Evolutionary conservation across 2,888 invertebrate species (phyloP), one percentile per base, ranked within the genome.

Genomic region (Drosophila birchii): DNA sequence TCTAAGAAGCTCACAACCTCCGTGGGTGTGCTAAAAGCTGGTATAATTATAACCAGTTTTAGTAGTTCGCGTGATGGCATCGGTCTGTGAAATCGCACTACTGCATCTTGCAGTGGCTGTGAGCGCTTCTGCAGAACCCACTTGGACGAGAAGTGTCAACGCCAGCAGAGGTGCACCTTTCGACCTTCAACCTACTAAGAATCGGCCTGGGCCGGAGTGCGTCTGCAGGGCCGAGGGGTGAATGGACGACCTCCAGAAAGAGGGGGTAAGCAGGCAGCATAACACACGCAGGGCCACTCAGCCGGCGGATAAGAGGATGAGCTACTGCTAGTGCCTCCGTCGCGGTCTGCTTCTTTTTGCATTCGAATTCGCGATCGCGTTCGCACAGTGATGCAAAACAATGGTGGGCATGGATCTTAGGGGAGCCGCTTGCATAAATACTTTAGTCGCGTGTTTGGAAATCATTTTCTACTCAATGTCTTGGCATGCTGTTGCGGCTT

Each of bases 401-500:
- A 89, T 85, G 85, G 57, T 51, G 41, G 72, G 54, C 53, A 63
- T 54, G 39, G 49, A 59, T 72, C 56, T 71, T 32, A 54, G 60
- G 45, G 55, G 57, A 70, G 39, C 67, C 75, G 80, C 80, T 86
- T 88, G 83, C 80, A 89, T 86, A 84, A 89, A 91, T 84, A 86
- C 86, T 76, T 80, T 53, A 81, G 79, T 90, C 82, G 90, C 90
- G 91, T 91, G 90, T 85, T 91, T 88, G 80, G 84, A 78, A 90
- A 91, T 91, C 89, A 91, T 91, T 91, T 91, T 90, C 90, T 81
- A 89, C 91, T 88, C 90, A 86, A 85, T 90, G 90, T 90, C 86
- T 91, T 90, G 81, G 88, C 86, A 89, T 88, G 86, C 88, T 88
- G 88, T 89, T 73, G 79, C 79, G 80, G 81, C 71, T 80, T 90